These are phyloP conservation scores for Edolisoma coerulescens DNA, from an alignment of 2,113 vertebrate species.

Conservation along the genomic window DNA sequence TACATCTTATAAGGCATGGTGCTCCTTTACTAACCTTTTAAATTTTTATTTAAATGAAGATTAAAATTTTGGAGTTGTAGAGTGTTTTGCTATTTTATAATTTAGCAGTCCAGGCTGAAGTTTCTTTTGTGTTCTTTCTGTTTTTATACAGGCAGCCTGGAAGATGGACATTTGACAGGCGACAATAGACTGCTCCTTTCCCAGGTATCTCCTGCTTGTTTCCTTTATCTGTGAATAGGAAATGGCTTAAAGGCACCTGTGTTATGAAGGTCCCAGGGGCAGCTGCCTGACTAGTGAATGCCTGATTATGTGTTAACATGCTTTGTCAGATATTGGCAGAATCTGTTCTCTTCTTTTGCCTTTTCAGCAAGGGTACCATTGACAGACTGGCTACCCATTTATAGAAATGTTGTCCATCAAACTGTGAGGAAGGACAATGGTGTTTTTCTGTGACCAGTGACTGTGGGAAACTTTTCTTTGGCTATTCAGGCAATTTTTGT, in stretches of 20 bases:
- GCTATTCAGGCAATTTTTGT: conserved; percentile 99
- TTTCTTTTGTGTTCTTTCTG: conserved; percentile 68
- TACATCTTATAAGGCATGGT: neutral
- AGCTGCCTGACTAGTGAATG: conserved; percentile 86
- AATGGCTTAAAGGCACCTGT: conserved; percentile 89
- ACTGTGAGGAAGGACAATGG: conserved; percentile 93
- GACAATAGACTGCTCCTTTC: conserved; percentile 86
- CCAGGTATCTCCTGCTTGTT: conserved; percentile 82
- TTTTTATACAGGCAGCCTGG: conserved; percentile 63
- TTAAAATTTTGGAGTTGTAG: conserved; percentile 44
- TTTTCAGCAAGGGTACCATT: conserved; percentile 87
- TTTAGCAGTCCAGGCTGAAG: conserved; percentile 53
- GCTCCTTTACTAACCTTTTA: neutral
- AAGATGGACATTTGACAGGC: conserved; percentile 76
- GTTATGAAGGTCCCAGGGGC: conserved; percentile 84
- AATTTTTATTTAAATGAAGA: neutral
- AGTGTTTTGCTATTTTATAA: conserved; percentile 52
- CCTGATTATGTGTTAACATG: conserved; percentile 87
- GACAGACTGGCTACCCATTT: conserved; percentile 91
- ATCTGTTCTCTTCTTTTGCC: conserved; percentile 87
- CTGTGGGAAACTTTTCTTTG: conserved; percentile 99
- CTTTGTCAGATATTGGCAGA: conserved; percentile 88
- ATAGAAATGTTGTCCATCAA: conserved; percentile 97
- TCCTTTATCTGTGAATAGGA: conserved; percentile 84
- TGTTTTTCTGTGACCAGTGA: conserved; percentile 96